These are phyloP conservation scores for Eulemur coronatus DNA, from an alignment of 2,797 vertebrate genomes.

Conservation along the genomic window DNA sequence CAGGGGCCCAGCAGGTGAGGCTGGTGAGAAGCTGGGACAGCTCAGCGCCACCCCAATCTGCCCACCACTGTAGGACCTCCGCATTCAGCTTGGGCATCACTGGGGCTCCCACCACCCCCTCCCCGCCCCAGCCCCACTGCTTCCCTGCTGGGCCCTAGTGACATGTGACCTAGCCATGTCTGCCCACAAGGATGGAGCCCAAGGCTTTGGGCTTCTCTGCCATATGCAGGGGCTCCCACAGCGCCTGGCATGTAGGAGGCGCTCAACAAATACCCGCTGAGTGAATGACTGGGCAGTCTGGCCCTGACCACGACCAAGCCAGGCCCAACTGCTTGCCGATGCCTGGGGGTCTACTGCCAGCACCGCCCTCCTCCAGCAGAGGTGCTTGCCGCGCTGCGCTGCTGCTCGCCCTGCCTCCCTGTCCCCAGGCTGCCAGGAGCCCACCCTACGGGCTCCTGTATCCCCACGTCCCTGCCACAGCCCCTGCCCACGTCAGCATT, in stretches of 20 bases:
- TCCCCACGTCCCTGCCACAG: no score
- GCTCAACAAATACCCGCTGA: fast-evolving
- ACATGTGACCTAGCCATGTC: fast-evolving
- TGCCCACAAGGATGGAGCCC: background rate
- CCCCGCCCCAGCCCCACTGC: fast-evolving
- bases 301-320: background rate
- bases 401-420: background rate
- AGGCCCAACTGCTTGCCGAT: fast-evolving
- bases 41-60: fast-evolving
- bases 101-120: fast-evolving
- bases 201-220: background rate
- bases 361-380: background rate
- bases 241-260: fast-evolving
- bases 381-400: no score
- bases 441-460: background rate
- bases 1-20: fast-evolving
- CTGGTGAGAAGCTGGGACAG: background rate
- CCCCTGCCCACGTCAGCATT: fast-evolving
- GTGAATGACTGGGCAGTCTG: fast-evolving
- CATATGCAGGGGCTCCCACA: background rate
- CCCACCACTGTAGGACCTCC: fast-evolving
- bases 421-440: no score
- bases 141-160: background rate
- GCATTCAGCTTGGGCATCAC: fast-evolving
- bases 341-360: background rate